Base-by-base conservation (phyloP, 2,113 vertebrate species). In the Eonycteris spelaea region DNA sequence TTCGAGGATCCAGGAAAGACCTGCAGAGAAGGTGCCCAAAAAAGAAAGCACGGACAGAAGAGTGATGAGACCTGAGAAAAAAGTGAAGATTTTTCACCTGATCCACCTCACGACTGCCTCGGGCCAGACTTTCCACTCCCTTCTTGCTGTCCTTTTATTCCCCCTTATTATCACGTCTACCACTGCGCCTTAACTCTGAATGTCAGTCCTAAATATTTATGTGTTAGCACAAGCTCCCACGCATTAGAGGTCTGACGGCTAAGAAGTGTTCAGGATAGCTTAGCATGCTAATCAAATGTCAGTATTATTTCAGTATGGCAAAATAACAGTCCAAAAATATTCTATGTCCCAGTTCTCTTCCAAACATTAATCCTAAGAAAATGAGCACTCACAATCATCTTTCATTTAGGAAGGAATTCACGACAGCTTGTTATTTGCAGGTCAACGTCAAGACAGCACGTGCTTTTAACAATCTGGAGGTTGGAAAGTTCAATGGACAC, bases 401-500 rank as follows among this genome's bases (percentile, higher is more conserved):
- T 87, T 78, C 65, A 48, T 78, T 87, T 59, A 79, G 51, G 51
- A 75, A 90, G 57, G 80, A 90, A 88, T 51, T 92, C 75, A 79
- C 74, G 85, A 74, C 91, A 96, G 70, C 57, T 75, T 70, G 57
- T 90, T 94, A 83, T 92, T 84, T 94, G 70, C 85, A 53, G 85
- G 75, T 95, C 88, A 90, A 18, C 96, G 84, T n/a, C 79, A 90
- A 95, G 35, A 78, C 35, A 79, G 51, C 35, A 11, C 24, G 63
- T 79, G 59, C 74, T 86, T 33, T 95, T 67, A 91, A 71, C n/a
- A 75, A 83, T 53, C 84, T 73, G 55, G 84, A 97, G 40, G 33
- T 11, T 67, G 24, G 84, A 55, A 92, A 86, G 86, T 94, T 90
- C 83, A 90, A 83, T 14, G n/a, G 83, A 48, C 82, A 51, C 78